Percentiles rank a stretch among this genome's conserved stretches.
phyloP scores from a whole-genome alignment of 1,140 invertebrate genomes.

The Phenacoccus solenopsis region DNA sequence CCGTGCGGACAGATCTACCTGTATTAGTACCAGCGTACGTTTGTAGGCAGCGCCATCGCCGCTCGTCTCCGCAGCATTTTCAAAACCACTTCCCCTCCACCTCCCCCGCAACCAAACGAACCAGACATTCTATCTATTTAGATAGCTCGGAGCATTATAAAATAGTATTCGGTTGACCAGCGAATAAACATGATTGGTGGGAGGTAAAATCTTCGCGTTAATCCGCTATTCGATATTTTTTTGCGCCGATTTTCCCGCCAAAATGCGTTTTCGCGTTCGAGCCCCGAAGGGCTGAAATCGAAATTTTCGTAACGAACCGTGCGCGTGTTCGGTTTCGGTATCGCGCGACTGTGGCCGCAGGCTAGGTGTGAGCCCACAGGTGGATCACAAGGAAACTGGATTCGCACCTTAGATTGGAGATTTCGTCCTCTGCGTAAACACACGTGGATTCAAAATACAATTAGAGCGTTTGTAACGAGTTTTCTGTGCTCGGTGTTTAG shows the following conservation, averaged over 20 bases:
- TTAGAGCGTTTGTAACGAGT: not conserved
- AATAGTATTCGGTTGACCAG: slow-evolving; percentile 15
- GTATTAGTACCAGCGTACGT: not conserved
- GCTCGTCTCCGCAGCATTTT: not conserved
- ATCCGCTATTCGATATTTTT: not conserved
- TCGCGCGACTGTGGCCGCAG: not conserved
- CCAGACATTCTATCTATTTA: slow-evolving; percentile 13
- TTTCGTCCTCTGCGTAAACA: not conserved
- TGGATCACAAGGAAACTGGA: not conserved
- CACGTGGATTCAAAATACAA: not conserved
- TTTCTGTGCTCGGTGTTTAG: not conserved
- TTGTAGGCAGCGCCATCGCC: slow-evolving; percentile 5
- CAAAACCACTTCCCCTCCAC: slow-evolving; percentile 7
- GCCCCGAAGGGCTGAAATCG: not conserved
- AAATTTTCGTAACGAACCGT: not conserved
- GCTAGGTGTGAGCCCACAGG: not conserved
- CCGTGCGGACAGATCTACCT: not conserved
- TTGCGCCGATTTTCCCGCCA: not conserved
- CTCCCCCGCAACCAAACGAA: not conserved
- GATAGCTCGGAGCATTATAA: slow-evolving; percentile 12
- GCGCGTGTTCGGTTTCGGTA: not conserved
- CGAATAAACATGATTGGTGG: slow-evolving; percentile 12
- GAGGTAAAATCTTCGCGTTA: not conserved
- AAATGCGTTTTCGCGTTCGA: not conserved
- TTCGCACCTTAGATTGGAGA: not conserved